Evolutionary conservation across 2,113 vertebrate species (phyloP).

Genomic region (Hepsetus odoe): DNA sequence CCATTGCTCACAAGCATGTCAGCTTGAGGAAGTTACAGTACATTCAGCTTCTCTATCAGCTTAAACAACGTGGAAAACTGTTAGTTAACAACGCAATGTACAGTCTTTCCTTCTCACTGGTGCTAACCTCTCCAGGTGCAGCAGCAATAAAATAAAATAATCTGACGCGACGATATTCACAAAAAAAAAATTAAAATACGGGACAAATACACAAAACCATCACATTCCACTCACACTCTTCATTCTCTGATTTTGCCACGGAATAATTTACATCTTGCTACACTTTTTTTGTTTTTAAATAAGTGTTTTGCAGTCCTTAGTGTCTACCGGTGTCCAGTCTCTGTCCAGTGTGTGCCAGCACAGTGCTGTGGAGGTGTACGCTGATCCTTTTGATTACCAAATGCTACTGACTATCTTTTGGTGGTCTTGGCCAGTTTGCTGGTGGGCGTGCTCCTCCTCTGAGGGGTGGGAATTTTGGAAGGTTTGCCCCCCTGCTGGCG

Average conservation of each 20-base stretch:
- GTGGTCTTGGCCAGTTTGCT: constrained; percentile 89
- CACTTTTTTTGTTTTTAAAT: constrained; percentile 88
- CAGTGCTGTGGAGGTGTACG: constrained; percentile 52
- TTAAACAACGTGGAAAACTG: constrained; percentile 75
- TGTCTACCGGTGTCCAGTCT: constrained; percentile 71
- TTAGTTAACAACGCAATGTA: constrained; percentile 79
- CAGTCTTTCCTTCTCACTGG: constrained; percentile 56
- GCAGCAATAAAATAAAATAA: constrained; percentile 78
- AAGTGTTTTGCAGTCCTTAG: constrained; percentile 78
- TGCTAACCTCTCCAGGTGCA: constrained; percentile 78
- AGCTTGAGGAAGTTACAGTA: constrained; percentile 84
- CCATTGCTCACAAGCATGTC: constrained; percentile 69
- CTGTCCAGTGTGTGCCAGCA: constrained; percentile 43
- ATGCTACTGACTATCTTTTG: constrained; percentile 89
- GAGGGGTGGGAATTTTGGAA: constrained; percentile 96
- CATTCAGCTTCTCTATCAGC: constrained; percentile 80
- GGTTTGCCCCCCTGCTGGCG: constrained; percentile 85
- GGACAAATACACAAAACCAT: constrained; percentile 96
- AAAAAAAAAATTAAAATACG: constrained; percentile 90
- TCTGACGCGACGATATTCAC: constrained; percentile 83
- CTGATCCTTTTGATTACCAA: constrained; percentile 39
- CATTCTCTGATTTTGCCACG: constrained; percentile 85
- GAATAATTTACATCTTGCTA: constrained; percentile 97
- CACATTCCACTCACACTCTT: constrained; percentile 89
- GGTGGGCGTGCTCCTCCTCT: constrained; percentile 82